Evolutionary conservation across 2,888 invertebrate genomes (phyloP), one percentile per base, ranked within the genome.

Genomic region (Malacosoma neustria): DNA sequence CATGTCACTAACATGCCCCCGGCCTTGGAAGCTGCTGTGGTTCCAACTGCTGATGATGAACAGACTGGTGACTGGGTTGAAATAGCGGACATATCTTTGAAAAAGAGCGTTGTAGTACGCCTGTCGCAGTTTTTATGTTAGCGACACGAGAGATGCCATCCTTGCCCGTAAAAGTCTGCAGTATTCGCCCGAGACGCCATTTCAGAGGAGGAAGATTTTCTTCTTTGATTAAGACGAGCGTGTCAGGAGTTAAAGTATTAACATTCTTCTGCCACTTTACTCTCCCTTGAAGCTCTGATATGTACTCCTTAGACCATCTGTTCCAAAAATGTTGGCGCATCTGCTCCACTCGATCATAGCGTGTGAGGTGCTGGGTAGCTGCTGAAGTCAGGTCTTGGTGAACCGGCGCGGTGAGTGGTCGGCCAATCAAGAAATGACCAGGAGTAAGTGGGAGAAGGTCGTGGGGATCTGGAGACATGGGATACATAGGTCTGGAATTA

Each of bases 101-200:
- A 12, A 39, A 42, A 1, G 35, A 30, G 33, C 47, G 32, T 29
- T 45, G 35, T 1, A 43, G 13, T 1, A 41, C 31, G 1, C 50
- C 49, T 3, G 33, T 15, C 3, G 43, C 14, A 1, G 48, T 47
- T 1, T 11, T 29, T 2, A 54, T 33, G 11, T 50, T 48, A 2
- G 51, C 51, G 0, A 51, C 51, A 1, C 54, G 36, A 4, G 39
- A 13, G 4, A 52, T 38, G 1, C 45, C 48, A 32, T 51, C 51
- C 1, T 22, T n/a, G 5, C 50, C 50, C 5, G 47, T 41, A 4
- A 37, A 34, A 1, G 38, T 30, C 0, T 30, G 31, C 0, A 33
- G 29, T 14, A 52, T 37, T 11, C 51, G 42, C 6, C 50, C 52
- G 1, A 55, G 39, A 7, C 32, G 36, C 48, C 48, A 55, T 14